Conservation (phyloP, 2,888 invertebrate genomes). For the Lacanobia wlatinum region DNA sequence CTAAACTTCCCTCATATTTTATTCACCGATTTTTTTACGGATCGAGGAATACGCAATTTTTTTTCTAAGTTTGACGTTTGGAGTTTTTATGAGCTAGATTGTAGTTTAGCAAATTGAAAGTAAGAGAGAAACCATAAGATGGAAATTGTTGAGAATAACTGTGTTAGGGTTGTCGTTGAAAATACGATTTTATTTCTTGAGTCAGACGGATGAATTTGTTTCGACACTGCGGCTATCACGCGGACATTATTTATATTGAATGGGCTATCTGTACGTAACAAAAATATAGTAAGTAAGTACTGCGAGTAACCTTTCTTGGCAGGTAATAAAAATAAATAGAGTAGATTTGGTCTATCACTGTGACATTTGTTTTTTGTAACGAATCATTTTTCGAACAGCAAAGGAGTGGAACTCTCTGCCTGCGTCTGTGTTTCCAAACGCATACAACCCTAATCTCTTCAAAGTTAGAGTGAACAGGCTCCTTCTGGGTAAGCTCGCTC, state of each 20-base stretch:
- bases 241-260: conserved; percentile 69
- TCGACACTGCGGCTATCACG: conserved; percentile 55
- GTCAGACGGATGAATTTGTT: conserved; percentile 50
- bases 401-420: too few species aligned
- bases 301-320: conserved; percentile 62
- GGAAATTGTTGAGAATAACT: conserved; percentile 40
- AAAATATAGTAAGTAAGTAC: conserved; percentile 66
- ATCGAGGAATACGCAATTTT: conserved; percentile 84
- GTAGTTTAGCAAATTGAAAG: conserved; percentile 59
- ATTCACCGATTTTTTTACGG: conserved; percentile 89
- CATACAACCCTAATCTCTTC: too few species aligned
- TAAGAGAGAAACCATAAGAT: conserved; percentile 44
- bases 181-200: conserved; percentile 52
- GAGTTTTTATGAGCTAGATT: conserved; percentile 63
- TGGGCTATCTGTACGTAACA: conserved; percentile 64
- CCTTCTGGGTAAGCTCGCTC: too few species aligned
- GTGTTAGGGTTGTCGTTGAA: conserved; percentile 30
- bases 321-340: conserved; percentile 68
- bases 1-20: conserved; percentile 90
- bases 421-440: too few species aligned
- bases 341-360: conserved; percentile 61
- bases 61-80: conserved; percentile 79
- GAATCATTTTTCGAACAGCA: too few species aligned
- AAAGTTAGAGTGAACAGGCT: too few species aligned
- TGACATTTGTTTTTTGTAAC: conserved; percentile 57